Conservation (phyloP, 1,140 invertebrate genomes). For the Drosophila elegans region DNA sequence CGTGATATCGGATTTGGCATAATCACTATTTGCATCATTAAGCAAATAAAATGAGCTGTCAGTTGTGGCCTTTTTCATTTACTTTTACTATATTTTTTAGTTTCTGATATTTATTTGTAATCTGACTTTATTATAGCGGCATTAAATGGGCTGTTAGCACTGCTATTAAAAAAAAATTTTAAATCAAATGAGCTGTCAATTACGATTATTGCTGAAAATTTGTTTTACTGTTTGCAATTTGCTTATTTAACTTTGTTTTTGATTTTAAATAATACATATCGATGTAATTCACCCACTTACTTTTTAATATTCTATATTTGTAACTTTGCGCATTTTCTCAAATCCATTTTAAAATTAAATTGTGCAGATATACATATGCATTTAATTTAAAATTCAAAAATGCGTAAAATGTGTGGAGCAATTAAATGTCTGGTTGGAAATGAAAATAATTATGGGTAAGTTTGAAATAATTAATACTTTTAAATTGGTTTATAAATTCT, state of each 20-base stretch:
- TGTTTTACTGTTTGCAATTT: not conserved
- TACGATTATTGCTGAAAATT: not conserved
- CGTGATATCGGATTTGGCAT: not conserved
- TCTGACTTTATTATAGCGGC: not conserved
- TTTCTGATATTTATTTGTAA: constrained; percentile 2
- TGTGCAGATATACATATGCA: not conserved
- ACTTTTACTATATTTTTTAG: constrained; percentile 17
- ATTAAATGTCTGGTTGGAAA: constrained; percentile 5
- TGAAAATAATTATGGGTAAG: constrained; percentile 13
- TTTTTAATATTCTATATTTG: not conserved
- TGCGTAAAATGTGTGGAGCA: not conserved
- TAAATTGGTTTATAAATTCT: constrained; percentile 29
- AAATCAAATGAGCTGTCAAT: constrained; percentile 6
- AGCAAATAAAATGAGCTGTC: constrained; percentile 66
- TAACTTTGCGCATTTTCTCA: not conserved
- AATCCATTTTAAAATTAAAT: not conserved
- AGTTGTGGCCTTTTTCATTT: constrained; percentile 37
- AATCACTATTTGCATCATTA: constrained; percentile 34
- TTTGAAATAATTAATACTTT: constrained; percentile 29
- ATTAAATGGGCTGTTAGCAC: constrained; percentile 3
- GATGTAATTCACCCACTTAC: not conserved
- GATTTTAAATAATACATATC: not conserved
- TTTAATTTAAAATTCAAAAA: constrained; percentile 12
- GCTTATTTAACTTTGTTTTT: constrained; percentile 37
- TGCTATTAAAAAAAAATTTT: not conserved